Conservation (phyloP, 2,113 vertebrate species). For the Albula glossodonta region DNA sequence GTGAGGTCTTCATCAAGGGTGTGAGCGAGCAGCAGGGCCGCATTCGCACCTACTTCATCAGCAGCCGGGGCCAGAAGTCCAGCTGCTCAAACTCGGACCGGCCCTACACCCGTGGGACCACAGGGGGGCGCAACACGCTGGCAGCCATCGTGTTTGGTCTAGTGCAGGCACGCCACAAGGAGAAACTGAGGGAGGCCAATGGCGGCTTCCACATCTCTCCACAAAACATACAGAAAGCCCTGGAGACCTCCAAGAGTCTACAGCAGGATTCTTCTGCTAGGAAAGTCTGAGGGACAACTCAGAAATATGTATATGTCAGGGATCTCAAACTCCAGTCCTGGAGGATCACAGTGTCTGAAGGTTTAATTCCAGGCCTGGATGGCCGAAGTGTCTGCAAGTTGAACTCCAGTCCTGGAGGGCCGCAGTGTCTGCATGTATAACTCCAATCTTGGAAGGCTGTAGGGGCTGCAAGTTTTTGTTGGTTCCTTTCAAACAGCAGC, state of each 20-base stretch:
- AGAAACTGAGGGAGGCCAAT: constrained; percentile 84
- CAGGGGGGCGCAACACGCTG: constrained; percentile 82
- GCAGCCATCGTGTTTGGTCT: constrained; percentile 88
- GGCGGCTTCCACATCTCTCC: constrained; percentile 41
- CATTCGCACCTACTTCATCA: constrained; percentile 93
- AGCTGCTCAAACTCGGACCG: constrained; percentile 67
- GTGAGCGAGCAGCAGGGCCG: constrained; percentile 92
- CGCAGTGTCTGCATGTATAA: no score
- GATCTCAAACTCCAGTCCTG: no score
- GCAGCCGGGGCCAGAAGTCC: constrained; percentile 73
- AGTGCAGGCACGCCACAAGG: constrained; percentile 87
- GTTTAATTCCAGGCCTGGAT: no score
- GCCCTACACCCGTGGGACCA: constrained; percentile 64
- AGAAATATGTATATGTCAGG: background rate
- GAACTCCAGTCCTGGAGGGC: no score
- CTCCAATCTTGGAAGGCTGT: no score
- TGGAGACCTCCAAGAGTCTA: background rate
- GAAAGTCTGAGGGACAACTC: background rate
- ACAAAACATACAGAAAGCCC: background rate
- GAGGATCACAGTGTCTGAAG: no score
- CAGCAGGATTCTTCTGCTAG: background rate
- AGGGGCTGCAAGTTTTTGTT: no score
- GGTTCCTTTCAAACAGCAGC: no score
- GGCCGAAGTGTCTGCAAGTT: no score
- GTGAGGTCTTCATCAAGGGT: constrained; percentile 95